Conservation (phyloP, 1,140 invertebrate genomes). For the Orius laevigatus region DNA sequence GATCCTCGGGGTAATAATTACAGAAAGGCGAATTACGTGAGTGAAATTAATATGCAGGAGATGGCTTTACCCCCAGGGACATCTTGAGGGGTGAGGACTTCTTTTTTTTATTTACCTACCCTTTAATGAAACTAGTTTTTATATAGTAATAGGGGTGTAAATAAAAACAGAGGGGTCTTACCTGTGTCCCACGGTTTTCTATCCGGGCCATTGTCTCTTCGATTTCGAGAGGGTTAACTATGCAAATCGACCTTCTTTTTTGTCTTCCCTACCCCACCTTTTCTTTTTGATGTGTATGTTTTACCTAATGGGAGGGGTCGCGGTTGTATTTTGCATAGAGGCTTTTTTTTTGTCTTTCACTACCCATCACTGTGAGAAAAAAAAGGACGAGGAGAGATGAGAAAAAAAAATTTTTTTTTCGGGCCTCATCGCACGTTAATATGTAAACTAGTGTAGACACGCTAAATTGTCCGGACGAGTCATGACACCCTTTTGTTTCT, state of each 20-base stretch:
- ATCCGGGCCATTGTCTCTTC: neutral
- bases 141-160: constrained; percentile 10
- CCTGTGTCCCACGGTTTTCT: constrained; percentile 4
- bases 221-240: constrained; percentile 13
- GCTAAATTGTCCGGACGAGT: neutral
- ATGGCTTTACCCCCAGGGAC: no score
- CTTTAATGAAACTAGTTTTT: constrained; percentile 9
- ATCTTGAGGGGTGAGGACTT: neutral
- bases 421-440: constrained; percentile 5
- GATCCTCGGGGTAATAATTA: no score
- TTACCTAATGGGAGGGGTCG: constrained; percentile 12
- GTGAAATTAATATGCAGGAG: no score
- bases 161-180: constrained; percentile 5
- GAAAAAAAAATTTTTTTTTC: no score
- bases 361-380: neutral
- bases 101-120: neutral
- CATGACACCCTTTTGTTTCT: no score
- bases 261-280: neutral
- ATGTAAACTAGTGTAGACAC: constrained; percentile 9
- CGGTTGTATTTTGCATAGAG: neutral
- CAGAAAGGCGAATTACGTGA: no score
- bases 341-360: constrained; percentile 9
- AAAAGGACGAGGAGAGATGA: no score
- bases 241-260: constrained; percentile 7
- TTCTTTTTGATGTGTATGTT: constrained; percentile 7